These are phyloP conservation scores for Pyrrhosoma nymphula DNA, from an alignment of 2,888 invertebrate genomes.

Conservation along the genomic window DNA sequence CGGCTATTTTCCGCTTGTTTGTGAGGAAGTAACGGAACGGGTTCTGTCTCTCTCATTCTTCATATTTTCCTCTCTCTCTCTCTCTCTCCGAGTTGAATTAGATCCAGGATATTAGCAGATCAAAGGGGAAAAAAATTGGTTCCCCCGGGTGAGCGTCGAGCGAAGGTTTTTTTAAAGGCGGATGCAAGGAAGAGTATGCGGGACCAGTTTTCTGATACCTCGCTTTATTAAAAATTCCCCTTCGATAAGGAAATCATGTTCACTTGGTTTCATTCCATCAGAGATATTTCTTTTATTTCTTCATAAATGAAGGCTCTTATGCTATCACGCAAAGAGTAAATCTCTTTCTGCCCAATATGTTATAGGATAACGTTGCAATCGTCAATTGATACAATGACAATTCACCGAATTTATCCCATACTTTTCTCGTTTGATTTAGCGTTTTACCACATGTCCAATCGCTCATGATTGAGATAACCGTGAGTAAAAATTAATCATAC, in stretches of 20 bases:
- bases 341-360: neutral
- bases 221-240: conserved; percentile 17
- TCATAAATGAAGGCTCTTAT: neutral
- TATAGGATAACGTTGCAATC: no score
- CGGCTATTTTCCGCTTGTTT: neutral
- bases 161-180: neutral
- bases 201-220: neutral
- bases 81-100: neutral
- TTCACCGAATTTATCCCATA: no score
- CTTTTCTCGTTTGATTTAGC: no score
- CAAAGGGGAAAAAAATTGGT: neutral
- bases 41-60: neutral
- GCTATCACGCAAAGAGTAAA: neutral
- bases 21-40: neutral
- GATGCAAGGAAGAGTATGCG: neutral
- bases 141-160: neutral
- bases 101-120: neutral
- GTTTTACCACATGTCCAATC: no score
- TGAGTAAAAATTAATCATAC: no score
- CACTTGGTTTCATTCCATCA: neutral
- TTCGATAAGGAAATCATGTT: neutral
- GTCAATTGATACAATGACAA: no score
- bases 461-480: no score
- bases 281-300: neutral
- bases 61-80: neutral